Evolutionary conservation across 1,140 invertebrate species (phyloP), one percentile per base, ranked within the genome.

Genomic region (Scylla paramamosain): DNA sequence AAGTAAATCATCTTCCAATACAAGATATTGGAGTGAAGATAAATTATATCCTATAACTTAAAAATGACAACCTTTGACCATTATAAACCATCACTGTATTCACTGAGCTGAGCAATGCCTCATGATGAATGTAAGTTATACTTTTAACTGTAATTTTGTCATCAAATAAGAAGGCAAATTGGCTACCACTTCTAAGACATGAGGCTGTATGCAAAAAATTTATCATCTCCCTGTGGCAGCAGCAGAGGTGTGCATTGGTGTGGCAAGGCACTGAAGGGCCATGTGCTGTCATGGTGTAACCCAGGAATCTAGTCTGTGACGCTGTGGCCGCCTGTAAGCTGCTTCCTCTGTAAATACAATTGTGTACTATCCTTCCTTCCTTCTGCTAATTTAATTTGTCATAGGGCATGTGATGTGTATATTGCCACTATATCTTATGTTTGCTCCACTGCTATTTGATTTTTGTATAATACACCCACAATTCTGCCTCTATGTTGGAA

Each of bases 351-450:
- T 94, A 90, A 94, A 93, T 93, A 93, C 67, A 93, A 77, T 29
- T 39, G 39, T 52, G 83, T 87, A 48, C 86, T 46, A 88, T 86
- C 86, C 86, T 87, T 93, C 28, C 83, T 46, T 48, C 46, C 87
- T 93, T 31, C 86, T 88, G 92, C 92, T 88, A 93, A 86, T 93
- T 46, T 94, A 94, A 94, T 83, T 91, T 94, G 45, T 46, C 52
- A 95, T 87, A 92, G 92, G 94, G 91, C 92, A 92, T 95, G 91
- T 95, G 94, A 95, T 92, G 90, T 95, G 94, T 95, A 95, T 93
- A 95, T 93, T 95, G 59, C 91, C 94, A 82, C 32, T 90, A 59
- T 77, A 77, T 77, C 67, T n/a, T 48, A 48, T 48, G 88, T 95
- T 84, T 95, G 91, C 90, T 92, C 48, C 91, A 92, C 39, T 32